Evolutionary conservation across 2,888 invertebrate genomes (phyloP), one percentile per base, ranked within the genome.

Genomic region (Nemurella pictetii): DNA sequence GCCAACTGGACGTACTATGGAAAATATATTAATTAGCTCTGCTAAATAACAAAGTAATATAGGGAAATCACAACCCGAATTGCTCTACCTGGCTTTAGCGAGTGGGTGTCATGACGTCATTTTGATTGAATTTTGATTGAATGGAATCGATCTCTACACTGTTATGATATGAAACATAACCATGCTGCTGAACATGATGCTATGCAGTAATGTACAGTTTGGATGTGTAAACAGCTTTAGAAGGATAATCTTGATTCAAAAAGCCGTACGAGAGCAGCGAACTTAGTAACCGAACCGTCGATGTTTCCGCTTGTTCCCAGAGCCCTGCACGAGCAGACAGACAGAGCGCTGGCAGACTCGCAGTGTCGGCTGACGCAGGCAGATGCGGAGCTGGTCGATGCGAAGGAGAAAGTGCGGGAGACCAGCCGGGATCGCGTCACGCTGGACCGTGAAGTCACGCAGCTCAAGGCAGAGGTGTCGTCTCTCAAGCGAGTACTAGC

Each of bases 241-340:
- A n/a, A n/a, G 36, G 15, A 36, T 36, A 15, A 9, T 36, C 36
- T 36, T 36, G 36, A 36, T 9, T 9, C 36, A n/a, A n/a, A n/a
- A n/a, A n/a, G n/a, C n/a, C n/a, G n/a, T n/a, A n/a, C n/a, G n/a
- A n/a, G n/a, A n/a, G n/a, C n/a, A n/a, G n/a, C n/a, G n/a, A n/a
- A n/a, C n/a, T n/a, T n/a, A n/a, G 12, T n/a, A 7, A 74, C 75
- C 9, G 9, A 7, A 77, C 27, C 3, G 28, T 26, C 27, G 7
- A 77, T 15, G 25, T 26, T 77, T 77, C 7, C 12, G 5, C n/a
- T n/a, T n/a, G n/a, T n/a, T n/a, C 5, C 90, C 84, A 96, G 95
- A 90, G 92, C 94, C 87, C 91, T 95, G 82, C 95, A 96, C 88
- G 93, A 95, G 88, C 95, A 96, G 91, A 95, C 95, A 3, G 96